phyloP scores from a whole-genome alignment of 1,140 invertebrate genomes.

The Drosophila sucinea region DNA sequence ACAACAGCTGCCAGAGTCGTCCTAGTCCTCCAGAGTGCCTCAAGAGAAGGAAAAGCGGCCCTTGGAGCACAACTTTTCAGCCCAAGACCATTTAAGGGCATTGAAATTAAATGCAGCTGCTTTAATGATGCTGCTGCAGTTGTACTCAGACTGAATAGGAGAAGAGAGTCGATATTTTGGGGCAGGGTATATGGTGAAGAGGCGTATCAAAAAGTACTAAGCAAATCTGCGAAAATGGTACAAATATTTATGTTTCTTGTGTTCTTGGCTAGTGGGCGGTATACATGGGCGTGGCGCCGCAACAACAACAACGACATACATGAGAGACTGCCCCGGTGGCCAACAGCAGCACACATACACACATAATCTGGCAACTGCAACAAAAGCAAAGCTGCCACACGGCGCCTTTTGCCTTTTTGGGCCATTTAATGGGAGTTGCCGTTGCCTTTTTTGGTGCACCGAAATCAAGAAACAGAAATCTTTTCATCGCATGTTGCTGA shows the following conservation, averaged over 20 bases:
- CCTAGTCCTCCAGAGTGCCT: background rate
- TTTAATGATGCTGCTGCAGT: slow-evolving; percentile 70
- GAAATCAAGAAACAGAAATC: slow-evolving; percentile 77
- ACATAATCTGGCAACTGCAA: slow-evolving; percentile 16
- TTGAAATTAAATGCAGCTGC: slow-evolving; percentile 81
- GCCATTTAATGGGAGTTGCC: slow-evolving; percentile 79
- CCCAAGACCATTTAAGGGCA: slow-evolving; percentile 69
- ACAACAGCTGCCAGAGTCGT: slow-evolving; percentile 52
- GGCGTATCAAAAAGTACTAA: slow-evolving; percentile 59
- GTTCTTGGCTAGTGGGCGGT: slow-evolving; percentile 12
- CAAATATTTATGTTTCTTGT: slow-evolving; percentile 45
- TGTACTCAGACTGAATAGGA: background rate
- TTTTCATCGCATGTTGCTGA: slow-evolving; percentile 57
- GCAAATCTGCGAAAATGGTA: slow-evolving; percentile 71
- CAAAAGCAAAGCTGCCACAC: slow-evolving; percentile 34
- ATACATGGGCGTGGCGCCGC: slow-evolving; percentile 59
- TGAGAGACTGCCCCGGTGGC: slow-evolving; percentile 62
- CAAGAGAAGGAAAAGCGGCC: slow-evolving; percentile 45
- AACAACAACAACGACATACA: slow-evolving; percentile 63
- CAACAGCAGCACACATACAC: slow-evolving; percentile 45
- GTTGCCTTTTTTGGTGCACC: slow-evolving; percentile 79
- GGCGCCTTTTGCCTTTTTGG: slow-evolving; percentile 74
- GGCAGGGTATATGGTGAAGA: background rate
- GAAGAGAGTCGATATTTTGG: background rate
- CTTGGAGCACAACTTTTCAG: slow-evolving; percentile 44